Evolutionary conservation across 30 jellyfish, hydroid and myxozoan genomes (phyloP).

Genomic region (Clytia hemisphaerica): DNA sequence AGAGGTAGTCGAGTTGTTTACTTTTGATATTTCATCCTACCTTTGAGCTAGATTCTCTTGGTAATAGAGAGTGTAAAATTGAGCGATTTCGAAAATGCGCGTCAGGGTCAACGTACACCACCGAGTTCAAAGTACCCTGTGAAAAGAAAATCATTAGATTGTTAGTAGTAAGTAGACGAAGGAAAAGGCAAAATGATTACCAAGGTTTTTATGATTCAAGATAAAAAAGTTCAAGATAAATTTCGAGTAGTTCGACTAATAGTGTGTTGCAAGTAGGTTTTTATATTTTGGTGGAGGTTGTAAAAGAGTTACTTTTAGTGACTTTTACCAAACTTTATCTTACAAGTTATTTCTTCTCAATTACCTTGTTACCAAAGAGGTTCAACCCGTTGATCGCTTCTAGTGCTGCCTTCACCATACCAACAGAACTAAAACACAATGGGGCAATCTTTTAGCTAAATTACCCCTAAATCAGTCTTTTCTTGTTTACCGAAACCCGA

Average conservation of each 20-base stretch:
- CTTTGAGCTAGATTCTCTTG: slow-evolving; percentile 91
- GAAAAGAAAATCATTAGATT: too few relatives aligned
- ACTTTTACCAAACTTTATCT: background rate
- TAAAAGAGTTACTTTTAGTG: background rate
- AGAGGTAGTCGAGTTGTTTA: background rate
- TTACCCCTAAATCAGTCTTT: too few relatives aligned
- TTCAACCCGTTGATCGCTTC: slow-evolving; percentile 90
- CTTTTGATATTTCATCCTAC: slow-evolving; percentile 10
- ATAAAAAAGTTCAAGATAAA: background rate
- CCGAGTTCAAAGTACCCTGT: slow-evolving; percentile 81
- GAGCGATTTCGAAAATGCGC: slow-evolving; percentile 84
- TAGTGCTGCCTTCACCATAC: slow-evolving; percentile 97
- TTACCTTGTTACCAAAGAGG: slow-evolving; percentile 76
- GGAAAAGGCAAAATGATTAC: too few relatives aligned
- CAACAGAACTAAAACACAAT: slow-evolving; percentile 58
- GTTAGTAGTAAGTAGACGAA: too few relatives aligned
- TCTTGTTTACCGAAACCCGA: too few relatives aligned
- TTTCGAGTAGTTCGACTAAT: background rate
- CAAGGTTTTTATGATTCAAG: too few relatives aligned
- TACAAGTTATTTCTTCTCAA: background rate
- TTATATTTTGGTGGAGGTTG: background rate
- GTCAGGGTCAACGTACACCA: slow-evolving; percentile 86
- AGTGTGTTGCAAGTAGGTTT: background rate
- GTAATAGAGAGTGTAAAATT: slow-evolving; percentile 57
- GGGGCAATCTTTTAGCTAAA: background rate